A percentile compares a stretch with the other conserved stretches of the same genome.
These are phyloP conservation scores for Poliocrania exsul DNA, from an alignment of 2,797 vertebrate genomes.

Conservation along the genomic window DNA sequence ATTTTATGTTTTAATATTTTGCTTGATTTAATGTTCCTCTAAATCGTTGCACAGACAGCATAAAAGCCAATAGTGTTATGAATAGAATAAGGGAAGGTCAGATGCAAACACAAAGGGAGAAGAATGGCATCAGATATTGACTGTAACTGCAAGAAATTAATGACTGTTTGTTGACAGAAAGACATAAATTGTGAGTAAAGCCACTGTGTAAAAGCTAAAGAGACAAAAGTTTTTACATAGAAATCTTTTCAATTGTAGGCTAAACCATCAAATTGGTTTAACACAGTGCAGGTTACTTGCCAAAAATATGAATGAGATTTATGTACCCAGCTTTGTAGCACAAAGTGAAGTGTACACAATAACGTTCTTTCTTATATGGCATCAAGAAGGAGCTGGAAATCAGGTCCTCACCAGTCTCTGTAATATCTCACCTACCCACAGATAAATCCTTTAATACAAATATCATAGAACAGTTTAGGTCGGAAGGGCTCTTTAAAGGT, in stretches of 20 bases:
- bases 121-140: constrained; percentile 63
- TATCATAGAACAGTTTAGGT: background rate
- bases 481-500: background rate
- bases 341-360: background rate
- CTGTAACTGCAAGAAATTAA: constrained; percentile 63
- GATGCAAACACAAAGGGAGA: constrained; percentile 30
- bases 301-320: constrained; percentile 55
- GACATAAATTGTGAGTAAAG: constrained; percentile 8
- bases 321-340: background rate
- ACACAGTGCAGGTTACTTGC: background rate
- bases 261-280: constrained; percentile 62
- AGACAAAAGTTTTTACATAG: constrained; percentile 59
- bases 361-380: background rate
- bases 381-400: background rate
- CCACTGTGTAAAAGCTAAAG: background rate
- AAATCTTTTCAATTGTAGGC: constrained; percentile 14
- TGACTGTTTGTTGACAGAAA: constrained; percentile 58
- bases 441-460: background rate
- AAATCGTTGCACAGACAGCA: background rate
- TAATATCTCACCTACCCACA: background rate
- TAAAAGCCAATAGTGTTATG: constrained; percentile 42
- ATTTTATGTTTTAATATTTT: constrained; percentile 32
- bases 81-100: constrained; percentile 59
- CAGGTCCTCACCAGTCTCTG: background rate
- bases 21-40: constrained; percentile 26